phyloP scores from a whole-genome alignment of 2,113 vertebrate genomes.

The Eonycteris spelaea region DNA sequence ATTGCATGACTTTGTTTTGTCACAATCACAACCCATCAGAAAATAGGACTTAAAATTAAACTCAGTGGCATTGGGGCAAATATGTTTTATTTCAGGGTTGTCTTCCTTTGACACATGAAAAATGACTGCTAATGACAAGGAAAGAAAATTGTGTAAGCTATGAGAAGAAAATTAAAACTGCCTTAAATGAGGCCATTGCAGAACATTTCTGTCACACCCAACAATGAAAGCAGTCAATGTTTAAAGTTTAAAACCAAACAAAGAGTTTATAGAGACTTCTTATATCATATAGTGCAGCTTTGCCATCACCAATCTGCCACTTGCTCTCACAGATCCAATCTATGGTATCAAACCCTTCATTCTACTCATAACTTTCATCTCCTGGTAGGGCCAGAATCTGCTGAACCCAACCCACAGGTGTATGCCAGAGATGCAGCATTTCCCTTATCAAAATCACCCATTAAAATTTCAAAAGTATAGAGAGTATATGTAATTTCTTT shows the following conservation, averaged over 20 bases:
- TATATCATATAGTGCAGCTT: background rate
- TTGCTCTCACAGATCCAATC: background rate
- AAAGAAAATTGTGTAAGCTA: background rate
- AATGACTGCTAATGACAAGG: background rate
- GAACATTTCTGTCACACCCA: background rate
- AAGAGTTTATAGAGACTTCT: background rate
- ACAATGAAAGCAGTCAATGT: background rate
- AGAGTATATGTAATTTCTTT: background rate
- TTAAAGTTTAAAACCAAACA: background rate
- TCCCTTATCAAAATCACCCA: background rate
- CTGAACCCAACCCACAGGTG: background rate
- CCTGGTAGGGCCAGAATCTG: background rate
- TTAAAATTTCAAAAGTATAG: slow-evolving; percentile 27
- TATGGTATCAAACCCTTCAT: background rate
- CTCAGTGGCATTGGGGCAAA: background rate
- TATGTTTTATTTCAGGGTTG: background rate
- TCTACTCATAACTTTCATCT: background rate
- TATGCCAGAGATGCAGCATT: background rate
- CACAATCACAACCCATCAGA: background rate
- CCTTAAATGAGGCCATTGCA: background rate
- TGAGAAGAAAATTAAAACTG: slow-evolving; percentile 18
- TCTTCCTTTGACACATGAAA: background rate
- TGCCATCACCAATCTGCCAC: background rate
- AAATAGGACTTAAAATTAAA: background rate
- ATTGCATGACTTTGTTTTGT: background rate